phyloP scores from a whole-genome alignment of 2,888 invertebrate genomes.

The Periphyllus acericola region DNA sequence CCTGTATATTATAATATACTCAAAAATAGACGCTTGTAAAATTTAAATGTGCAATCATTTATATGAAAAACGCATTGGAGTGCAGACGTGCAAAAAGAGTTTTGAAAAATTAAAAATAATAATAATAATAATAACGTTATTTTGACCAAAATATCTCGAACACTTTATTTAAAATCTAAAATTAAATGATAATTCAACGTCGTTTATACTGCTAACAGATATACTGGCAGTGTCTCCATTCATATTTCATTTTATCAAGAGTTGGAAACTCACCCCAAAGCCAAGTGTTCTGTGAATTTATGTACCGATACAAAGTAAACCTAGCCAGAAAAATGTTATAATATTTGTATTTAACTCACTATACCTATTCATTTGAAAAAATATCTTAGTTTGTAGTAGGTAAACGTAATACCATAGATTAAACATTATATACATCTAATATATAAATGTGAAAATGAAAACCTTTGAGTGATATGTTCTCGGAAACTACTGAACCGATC shows the following conservation, averaged over 20 bases:
- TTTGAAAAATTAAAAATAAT: background rate
- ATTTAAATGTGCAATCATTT: background rate
- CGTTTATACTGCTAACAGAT: background rate
- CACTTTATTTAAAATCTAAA: background rate
- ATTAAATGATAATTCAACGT: background rate
- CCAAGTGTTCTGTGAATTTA: background rate
- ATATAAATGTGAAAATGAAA: no score
- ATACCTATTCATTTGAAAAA: no score
- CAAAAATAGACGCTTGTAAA: background rate
- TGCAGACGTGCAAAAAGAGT: background rate
- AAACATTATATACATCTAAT: no score
- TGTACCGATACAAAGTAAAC: background rate
- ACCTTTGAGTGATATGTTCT: no score
- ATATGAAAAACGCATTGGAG: background rate
- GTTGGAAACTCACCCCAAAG: background rate
- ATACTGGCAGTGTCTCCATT: background rate
- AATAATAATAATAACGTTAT: background rate
- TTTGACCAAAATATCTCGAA: background rate
- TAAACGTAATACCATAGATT: no score
- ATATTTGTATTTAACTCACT: no score
- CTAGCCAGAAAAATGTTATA: background rate
- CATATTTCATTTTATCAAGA: background rate
- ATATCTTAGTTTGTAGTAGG: no score
- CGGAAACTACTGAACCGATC: no score
- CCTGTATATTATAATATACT: conserved; percentile 1